Evolutionary conservation across 2,113 vertebrate species (phyloP), one percentile per base, ranked within the genome.

Genomic region (Xiphophorus couchianus): DNA sequence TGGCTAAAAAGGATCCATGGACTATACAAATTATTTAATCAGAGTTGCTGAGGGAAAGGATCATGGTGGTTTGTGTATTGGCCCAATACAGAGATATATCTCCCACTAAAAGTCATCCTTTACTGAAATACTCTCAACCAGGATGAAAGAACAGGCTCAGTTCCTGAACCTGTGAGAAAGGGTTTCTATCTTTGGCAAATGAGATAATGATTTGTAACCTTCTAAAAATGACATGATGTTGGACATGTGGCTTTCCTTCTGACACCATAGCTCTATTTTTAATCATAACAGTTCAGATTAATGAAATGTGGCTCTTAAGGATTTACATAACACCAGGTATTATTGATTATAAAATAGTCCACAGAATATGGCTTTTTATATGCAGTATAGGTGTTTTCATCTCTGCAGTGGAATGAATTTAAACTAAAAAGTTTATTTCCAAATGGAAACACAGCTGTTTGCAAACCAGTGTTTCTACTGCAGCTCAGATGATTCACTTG

Each of bases 21-120:
- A 67, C 62, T 82, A 33, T 69, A 61, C 68, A 83, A 84, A 83
- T 79, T 22, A 33, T 61, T 63, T 54, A 67, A 62, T 22, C 11
- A 6, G 62, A 35, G 27, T 4, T 69, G 66, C 80, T 73, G 11
- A 63, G 80, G 35, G 28, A 33, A 58, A 29, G 66, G 66, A 8
- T 13, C 15, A 63, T 74, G 69, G 30, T 37, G 66, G 61, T 66
- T 62, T 69, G 82, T 73, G 78, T 54, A 64, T 66, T 6, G 58
- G 11, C 25, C 29, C 37, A 86, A 80, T 71, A 84, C 58, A 3
- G 48, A 61, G 15, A 61, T 71, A 37, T 64, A 64, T 62, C 33
- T 19, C 44, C 51, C 28, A 54, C 33, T 74, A 71, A 74, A 28
- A 67, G 29, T 27, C 65, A 58, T 31, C 73, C 44, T 58, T 64